Percentiles rank a stretch among this genome's conserved stretches.
phyloP scores from a whole-genome alignment of 2,888 invertebrate species.

The Netelia melanura region DNA sequence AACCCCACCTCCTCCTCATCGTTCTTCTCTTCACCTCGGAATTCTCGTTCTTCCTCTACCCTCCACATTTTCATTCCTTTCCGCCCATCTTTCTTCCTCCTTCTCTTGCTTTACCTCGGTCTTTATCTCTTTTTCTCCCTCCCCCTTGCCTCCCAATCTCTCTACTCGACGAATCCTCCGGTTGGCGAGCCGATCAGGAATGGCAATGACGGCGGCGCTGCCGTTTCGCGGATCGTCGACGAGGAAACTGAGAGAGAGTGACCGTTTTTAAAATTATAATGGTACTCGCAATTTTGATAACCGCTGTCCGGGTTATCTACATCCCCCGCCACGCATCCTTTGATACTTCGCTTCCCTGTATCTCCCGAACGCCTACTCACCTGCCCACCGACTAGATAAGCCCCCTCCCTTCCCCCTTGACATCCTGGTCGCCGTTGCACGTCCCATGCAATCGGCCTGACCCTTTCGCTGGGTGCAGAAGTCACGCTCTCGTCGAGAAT shows the following conservation, averaged over 20 bases:
- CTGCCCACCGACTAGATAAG: constrained; percentile 61
- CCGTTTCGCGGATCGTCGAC: constrained; percentile 43
- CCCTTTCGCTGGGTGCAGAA: constrained; percentile 58
- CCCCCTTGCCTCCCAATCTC: constrained; percentile 66
- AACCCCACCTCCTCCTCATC: constrained; percentile 50
- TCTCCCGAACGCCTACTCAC: constrained; percentile 31
- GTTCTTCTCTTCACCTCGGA: constrained; percentile 41
- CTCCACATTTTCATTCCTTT: constrained; percentile 48
- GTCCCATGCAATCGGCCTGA: constrained; percentile 57
- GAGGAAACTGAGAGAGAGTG: constrained; percentile 78
- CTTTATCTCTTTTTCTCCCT: constrained; percentile 61
- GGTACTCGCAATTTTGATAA: constrained; percentile 84
- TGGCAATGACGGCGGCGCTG: constrained; percentile 64
- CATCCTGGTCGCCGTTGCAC: constrained; percentile 66
- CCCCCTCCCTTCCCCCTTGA: constrained; percentile 64
- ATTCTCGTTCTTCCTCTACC: constrained; percentile 52
- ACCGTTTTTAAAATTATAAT: constrained; percentile 84
- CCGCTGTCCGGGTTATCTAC: constrained; percentile 79
- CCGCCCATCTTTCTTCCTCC: constrained; percentile 48
- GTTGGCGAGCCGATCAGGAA: constrained; percentile 70
- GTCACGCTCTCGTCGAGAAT: constrained; percentile 63
- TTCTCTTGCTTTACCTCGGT: constrained; percentile 66
- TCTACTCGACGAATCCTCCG: constrained; percentile 50
- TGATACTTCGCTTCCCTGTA: constrained; percentile 77
- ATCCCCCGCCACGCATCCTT: constrained; percentile 66